A percentile compares a stretch with the other conserved stretches of the same genome.
Conservation (phyloP, 2,888 invertebrate genomes). For the Pheosia gnoma region DNA sequence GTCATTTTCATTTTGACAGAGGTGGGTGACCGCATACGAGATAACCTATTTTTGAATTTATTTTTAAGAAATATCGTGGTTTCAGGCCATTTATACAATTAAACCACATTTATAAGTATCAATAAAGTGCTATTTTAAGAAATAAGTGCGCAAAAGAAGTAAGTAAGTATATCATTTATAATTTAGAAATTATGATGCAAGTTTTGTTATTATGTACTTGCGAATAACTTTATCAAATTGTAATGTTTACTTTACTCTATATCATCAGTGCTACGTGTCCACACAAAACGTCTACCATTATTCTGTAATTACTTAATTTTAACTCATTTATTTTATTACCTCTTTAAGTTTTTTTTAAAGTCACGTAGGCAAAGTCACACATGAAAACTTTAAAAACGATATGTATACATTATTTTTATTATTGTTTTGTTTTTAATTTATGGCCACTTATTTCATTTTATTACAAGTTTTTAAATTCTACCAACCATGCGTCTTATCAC, state of each 20-base stretch:
- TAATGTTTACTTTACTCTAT: constrained; percentile 18
- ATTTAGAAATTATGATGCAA: constrained; percentile 10
- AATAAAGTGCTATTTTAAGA: constrained; percentile 2
- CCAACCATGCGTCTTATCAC: too few relatives aligned
- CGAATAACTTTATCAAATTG: constrained; percentile 7
- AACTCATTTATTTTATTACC: constrained; percentile 2
- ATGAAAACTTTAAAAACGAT: too few relatives aligned
- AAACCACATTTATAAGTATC: not conserved
- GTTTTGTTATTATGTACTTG: constrained; percentile 5
- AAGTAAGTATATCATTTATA: not conserved
- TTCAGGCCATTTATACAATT: not conserved
- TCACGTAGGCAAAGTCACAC: too few relatives aligned
- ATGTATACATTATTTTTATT: too few relatives aligned
- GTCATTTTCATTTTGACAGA: constrained; percentile 20
- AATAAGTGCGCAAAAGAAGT: not conserved
- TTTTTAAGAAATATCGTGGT: constrained; percentile 16
- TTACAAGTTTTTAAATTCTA: too few relatives aligned
- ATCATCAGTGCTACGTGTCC: constrained; percentile 11
- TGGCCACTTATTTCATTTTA: too few relatives aligned
- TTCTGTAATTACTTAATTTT: not conserved
- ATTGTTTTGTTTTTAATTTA: too few relatives aligned
- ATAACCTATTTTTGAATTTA: constrained; percentile 22
- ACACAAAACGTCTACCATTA: not conserved
- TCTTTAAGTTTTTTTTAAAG: too few relatives aligned
- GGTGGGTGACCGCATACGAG: not conserved